Evolutionary conservation across 2,888 invertebrate genomes (phyloP), one percentile per base, ranked within the genome.

Genomic region (Ophioninae sp.): DNA sequence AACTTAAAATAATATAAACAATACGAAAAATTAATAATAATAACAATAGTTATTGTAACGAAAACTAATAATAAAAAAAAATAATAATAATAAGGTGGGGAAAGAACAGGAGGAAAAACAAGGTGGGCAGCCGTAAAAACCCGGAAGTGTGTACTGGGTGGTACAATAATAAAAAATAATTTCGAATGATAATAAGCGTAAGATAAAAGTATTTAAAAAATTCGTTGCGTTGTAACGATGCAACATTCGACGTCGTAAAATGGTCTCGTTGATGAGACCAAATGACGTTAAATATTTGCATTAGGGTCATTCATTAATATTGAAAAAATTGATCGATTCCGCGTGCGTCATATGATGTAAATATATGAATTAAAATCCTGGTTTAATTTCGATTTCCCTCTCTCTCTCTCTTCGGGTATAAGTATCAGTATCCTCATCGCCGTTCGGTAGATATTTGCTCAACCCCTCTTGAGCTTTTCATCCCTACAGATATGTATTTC

Each of bases 401-500:
- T 37, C 37, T 39, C n/a, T 17, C 39, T 39, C 20, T 41, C 68
- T 51, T 10, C 23, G 37, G 58, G 23, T 56, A 56, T 30, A 23
- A n/a, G 51, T 51, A 51, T 51, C 13, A 51, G 17, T 51, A 51
- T 5, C 17, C 17, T 51, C 51, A 6, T 51, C 51, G 51, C 6
- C 17, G 51, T 51, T 6, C 13, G 17, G 44, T 22, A 20, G 22
- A 67, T 67, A 67, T 56, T 51, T 69, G 39, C 58, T 39, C 41
- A 41, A 67, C 59, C 67, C 41, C 61, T 22, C 61, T 20, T 41
- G 44, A 69, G 68, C 30, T 77, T 77, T 77, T 77, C 61, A 44
- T 76, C 41, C 68, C 77, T 67, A 8, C 61, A 68, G 39, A 75
- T 72, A 73, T 68, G 76, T 76, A 72, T 78, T 75, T 67, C 83